Evolutionary conservation across 1,140 invertebrate genomes (phyloP), one percentile per base, ranked within the genome.

Genomic region (Hycleus phaleratus): DNA sequence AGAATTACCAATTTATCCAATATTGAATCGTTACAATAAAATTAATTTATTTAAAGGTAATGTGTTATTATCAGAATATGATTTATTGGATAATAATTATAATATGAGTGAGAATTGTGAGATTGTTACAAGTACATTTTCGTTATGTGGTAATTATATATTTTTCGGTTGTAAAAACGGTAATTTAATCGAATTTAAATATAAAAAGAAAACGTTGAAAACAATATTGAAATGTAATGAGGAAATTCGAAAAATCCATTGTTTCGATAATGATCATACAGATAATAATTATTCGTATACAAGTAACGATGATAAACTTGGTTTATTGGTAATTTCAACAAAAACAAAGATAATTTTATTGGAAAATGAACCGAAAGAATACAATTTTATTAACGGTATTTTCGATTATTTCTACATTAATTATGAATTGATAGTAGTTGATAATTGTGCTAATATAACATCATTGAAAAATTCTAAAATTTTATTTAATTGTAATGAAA

Each of bases 151-250:
- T 11, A 46, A 61, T 42, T 42, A 49, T 12, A 47, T 65, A 11
- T 46, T 62, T 24, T 59, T 63, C 26, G 63, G 60, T 24, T 49
- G 56, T 9, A 40, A 46, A 6, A 60, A 48, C 10, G 63, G 63
- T 25, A 47, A 60, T 11, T 32, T 65, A 9, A 40, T 47, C 8
- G 40, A 55, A 8, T 65, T 62, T 32, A 49, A 60, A 11, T 62
- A 59, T 25, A 49, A 52, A 25, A 50, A 45, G 8, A 65, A 60
- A 44, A 47, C 46, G 38, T 7, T 46, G 2, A 48, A 4, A 6
- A 9, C 10, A 11, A 40, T 59, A 18, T 12, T 26, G 38, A 32
- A 38, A 5, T 53, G 42, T 25, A n/a, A 53, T 11, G 51, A 43
- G 6, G 42, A 38, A 45, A 53, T 53, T n/a, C n/a, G 8, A n/a